phyloP scores from a whole-genome alignment of 2,888 invertebrate genomes.

The Gandaritis pyraliata region DNA sequence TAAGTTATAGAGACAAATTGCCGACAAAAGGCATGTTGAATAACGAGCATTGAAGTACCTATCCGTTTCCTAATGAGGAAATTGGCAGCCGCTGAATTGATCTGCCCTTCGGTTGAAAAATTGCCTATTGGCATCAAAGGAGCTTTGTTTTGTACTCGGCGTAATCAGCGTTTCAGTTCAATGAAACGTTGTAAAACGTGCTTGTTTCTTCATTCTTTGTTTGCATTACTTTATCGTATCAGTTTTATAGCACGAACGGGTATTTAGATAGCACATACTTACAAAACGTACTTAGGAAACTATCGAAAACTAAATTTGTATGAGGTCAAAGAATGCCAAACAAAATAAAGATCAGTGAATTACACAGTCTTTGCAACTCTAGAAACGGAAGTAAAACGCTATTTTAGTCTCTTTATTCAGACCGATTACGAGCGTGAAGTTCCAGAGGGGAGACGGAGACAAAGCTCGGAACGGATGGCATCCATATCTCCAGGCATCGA shows the following conservation, averaged over 20 bases:
- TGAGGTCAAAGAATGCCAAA: no score
- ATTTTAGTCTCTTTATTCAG: not conserved
- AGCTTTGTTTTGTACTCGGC: constrained; percentile 8
- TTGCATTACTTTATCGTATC: no score
- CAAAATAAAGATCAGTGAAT: no score
- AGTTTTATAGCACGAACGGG: no score
- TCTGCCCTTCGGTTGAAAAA: constrained; percentile 20
- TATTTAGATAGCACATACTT: no score
- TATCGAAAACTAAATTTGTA: no score
- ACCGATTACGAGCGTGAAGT: constrained; percentile 12
- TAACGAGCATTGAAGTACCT: constrained; percentile 21
- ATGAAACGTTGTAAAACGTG: not conserved
- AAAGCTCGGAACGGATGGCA: constrained; percentile 24
- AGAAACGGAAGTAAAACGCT: no score
- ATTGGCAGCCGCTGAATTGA: constrained; percentile 24
- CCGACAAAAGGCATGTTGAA: constrained; percentile 21
- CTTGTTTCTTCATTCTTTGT: no score
- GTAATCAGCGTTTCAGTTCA: constrained; percentile 3
- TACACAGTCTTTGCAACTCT: no score
- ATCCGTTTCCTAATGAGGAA: constrained; percentile 26
- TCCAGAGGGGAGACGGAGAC: constrained; percentile 9
- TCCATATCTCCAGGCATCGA: constrained; percentile 16
- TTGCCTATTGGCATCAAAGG: constrained; percentile 6
- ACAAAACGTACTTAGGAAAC: no score
- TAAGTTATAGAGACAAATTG: constrained; percentile 20